Evolutionary conservation across 2,888 invertebrate species (phyloP).

Genomic region (Diogma glabrata): DNA sequence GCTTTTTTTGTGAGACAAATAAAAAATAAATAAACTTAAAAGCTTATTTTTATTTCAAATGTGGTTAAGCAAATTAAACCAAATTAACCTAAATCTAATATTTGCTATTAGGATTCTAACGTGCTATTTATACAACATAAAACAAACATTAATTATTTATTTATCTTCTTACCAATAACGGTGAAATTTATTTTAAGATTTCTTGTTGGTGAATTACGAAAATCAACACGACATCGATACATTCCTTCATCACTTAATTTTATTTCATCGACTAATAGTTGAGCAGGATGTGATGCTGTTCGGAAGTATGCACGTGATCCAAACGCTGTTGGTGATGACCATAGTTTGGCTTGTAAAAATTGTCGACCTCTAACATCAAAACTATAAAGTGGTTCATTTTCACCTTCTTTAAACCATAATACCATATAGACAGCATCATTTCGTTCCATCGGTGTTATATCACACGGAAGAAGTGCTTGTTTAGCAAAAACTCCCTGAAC

Average conservation of each 20-base stretch:
- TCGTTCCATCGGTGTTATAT: slow-evolving; percentile 65
- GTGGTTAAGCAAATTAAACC: too few species aligned
- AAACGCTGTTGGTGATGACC: slow-evolving; percentile 65
- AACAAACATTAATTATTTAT: too few species aligned
- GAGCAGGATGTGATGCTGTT: slow-evolving; percentile 67
- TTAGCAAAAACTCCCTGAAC: slow-evolving; percentile 72
- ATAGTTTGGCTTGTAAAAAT: slow-evolving; percentile 63
- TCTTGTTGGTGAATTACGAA: slow-evolving; percentile 58
- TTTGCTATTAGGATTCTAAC: too few species aligned
- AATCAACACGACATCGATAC: slow-evolving; percentile 62
- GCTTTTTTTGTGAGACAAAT: too few species aligned
- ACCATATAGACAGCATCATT: slow-evolving; percentile 80
- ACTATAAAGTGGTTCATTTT: slow-evolving; percentile 72
- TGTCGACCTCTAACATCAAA: slow-evolving; percentile 68
- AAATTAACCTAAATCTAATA: too few species aligned
- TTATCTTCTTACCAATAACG: slow-evolving; percentile 55
- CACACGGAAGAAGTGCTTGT: slow-evolving; percentile 75
- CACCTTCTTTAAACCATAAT: slow-evolving; percentile 78
- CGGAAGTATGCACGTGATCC: slow-evolving; percentile 77
- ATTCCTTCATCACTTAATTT: slow-evolving; percentile 52
- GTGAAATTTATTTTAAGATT: slow-evolving; percentile 64
- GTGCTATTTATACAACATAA: too few species aligned
- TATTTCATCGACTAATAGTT: slow-evolving; percentile 54
- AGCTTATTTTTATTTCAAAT: too few species aligned
- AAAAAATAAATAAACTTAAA: too few species aligned